Conservation (phyloP, 92 coral and sea anemone genomes). For the Palythoa heliodiscus region DNA sequence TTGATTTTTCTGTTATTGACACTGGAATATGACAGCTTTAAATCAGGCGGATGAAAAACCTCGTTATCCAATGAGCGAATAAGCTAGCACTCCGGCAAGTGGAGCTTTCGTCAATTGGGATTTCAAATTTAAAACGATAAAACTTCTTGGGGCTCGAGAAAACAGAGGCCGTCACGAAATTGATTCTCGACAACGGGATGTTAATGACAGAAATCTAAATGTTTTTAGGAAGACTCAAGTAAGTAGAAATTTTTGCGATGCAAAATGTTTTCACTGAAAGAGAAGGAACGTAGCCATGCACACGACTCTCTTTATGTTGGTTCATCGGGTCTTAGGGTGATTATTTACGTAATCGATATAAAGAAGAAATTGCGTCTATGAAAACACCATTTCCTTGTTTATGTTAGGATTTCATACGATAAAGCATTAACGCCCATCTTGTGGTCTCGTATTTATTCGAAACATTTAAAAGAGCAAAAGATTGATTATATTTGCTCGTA, state of each 20-base stretch:
- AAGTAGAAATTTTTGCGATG: background rate
- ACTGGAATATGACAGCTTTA: slow-evolving; percentile 3
- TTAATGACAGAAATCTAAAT: slow-evolving; percentile 5
- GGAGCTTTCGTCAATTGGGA: background rate
- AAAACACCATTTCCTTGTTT: background rate
- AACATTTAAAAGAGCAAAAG: background rate
- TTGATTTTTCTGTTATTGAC: background rate
- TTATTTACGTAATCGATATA: background rate
- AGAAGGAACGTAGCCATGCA: background rate
- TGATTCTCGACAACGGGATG: background rate
- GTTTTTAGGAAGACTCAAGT: slow-evolving; percentile 28
- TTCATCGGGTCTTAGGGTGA: no score
- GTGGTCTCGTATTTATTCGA: background rate
- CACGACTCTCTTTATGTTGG: background rate
- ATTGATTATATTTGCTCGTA: background rate
- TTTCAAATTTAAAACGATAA: background rate
- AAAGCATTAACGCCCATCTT: background rate
- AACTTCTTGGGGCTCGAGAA: background rate
- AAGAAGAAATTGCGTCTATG: background rate
- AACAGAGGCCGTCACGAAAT: background rate
- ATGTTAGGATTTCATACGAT: background rate
- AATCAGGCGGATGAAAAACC: background rate
- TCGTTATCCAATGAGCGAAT: slow-evolving; percentile 2
- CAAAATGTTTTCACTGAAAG: background rate
- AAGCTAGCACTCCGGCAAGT: background rate